These are phyloP conservation scores for Zophobas atratus DNA, from an alignment of 1,140 invertebrate genomes.

Conservation along the genomic window DNA sequence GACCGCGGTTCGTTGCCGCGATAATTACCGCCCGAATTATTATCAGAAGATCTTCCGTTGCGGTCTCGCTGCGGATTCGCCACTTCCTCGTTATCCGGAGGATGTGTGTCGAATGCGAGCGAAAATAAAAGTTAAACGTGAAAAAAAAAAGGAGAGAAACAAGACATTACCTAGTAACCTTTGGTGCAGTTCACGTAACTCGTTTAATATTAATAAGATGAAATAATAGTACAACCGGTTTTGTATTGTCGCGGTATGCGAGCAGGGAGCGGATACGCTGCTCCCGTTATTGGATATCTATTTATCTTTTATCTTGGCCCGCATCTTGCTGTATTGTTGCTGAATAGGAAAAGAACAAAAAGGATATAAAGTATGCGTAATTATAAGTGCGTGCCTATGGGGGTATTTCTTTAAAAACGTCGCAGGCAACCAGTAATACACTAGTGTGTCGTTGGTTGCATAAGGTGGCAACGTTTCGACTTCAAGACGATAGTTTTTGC, in stretches of 20 bases:
- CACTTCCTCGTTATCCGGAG: not conserved
- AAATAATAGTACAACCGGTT: slow-evolving; percentile 46
- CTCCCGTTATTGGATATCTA: slow-evolving; percentile 12
- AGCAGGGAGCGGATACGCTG: slow-evolving; percentile 11
- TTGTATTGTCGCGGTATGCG: slow-evolving; percentile 15
- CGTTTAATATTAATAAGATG: slow-evolving; percentile 46
- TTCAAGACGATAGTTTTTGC: too few species aligned
- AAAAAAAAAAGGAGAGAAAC: slow-evolving; percentile 24
- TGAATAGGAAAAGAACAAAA: not conserved
- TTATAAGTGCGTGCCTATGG: not conserved
- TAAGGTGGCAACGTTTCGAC: not conserved
- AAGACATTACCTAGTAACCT: slow-evolving; percentile 44
- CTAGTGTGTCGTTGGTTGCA: not conserved
- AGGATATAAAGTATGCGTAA: not conserved
- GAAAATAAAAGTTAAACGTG: slow-evolving; percentile 24
- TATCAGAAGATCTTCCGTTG: not conserved
- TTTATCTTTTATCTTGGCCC: not conserved
- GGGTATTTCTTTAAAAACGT: not conserved
- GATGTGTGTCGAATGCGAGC: not conserved
- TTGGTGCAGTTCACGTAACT: slow-evolving; percentile 42
- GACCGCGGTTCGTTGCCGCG: not conserved
- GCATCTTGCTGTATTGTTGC: not conserved
- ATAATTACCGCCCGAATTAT: slow-evolving; percentile 1
- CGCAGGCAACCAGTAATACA: slow-evolving; percentile 1
- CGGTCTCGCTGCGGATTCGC: not conserved